Conservation (phyloP, 2,888 invertebrate species). For the Tillus elongatus region DNA sequence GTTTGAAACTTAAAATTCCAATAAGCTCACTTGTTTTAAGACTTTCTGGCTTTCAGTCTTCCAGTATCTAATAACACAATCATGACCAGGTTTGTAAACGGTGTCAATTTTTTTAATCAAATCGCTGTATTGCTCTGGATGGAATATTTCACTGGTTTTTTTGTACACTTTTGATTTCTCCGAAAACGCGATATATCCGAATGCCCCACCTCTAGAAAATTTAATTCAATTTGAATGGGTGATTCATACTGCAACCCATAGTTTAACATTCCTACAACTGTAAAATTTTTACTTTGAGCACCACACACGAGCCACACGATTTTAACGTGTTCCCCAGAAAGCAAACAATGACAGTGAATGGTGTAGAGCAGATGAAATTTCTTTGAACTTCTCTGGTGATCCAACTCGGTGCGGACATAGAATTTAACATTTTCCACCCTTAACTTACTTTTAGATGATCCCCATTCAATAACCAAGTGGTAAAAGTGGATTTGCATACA, state of each 20-base stretch:
- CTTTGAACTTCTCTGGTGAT: constrained; percentile 1
- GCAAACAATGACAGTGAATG: not conserved
- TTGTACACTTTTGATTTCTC: too few relatives aligned
- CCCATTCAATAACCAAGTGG: not conserved
- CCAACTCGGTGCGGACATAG: not conserved
- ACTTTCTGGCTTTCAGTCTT: too few relatives aligned
- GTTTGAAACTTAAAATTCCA: too few relatives aligned
- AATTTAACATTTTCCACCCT: not conserved
- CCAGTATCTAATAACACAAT: too few relatives aligned
- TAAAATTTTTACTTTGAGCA: constrained; percentile 1
- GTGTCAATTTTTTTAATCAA: too few relatives aligned
- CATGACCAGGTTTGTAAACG: too few relatives aligned
- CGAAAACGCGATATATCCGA: too few relatives aligned
- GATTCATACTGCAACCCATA: not conserved
- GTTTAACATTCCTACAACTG: not conserved
- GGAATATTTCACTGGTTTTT: too few relatives aligned
- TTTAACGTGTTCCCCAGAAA: too few relatives aligned
- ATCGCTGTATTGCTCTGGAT: too few relatives aligned
- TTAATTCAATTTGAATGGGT: not conserved
- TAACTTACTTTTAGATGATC: not conserved
- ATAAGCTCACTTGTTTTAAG: too few relatives aligned
- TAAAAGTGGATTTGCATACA: not conserved
- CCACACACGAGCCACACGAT: not conserved
- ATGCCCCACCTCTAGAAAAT: not conserved
- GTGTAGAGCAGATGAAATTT: not conserved